A percentile compares a stretch with the other conserved stretches of the same genome.
Evolutionary conservation across 2,113 vertebrate species (phyloP).

Genomic region (Tragelaphus scriptus): DNA sequence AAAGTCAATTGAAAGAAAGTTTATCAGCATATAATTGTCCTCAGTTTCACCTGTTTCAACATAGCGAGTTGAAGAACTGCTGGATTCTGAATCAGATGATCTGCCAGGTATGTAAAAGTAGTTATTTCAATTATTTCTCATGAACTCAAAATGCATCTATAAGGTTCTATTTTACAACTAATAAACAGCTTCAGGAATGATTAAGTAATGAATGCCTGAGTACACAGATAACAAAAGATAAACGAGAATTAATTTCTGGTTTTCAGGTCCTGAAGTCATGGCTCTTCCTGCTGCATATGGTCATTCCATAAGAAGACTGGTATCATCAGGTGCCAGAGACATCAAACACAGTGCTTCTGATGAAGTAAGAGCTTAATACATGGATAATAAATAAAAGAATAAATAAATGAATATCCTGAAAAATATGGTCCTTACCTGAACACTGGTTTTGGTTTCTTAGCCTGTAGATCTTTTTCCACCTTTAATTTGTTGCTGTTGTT

Average conservation of each 20-base stretch:
- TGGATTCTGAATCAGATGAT: neutral
- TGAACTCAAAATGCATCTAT: neutral
- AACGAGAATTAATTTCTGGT: neutral
- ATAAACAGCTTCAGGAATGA: neutral
- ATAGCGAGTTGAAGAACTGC: neutral
- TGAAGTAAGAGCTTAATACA: neutral
- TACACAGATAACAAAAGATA: neutral
- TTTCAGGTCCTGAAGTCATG: neutral
- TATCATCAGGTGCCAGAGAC: neutral
- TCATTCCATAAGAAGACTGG: neutral
- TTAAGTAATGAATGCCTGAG: neutral
- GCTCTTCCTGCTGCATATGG: neutral
- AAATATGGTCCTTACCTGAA: neutral
- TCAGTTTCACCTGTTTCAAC: neutral
- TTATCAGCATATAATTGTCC: neutral
- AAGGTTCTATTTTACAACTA: neutral
- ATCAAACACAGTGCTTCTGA: neutral
- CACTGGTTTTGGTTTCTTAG: neutral
- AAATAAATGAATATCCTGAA: neutral
- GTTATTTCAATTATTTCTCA: neutral
- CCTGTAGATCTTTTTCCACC: neutral
- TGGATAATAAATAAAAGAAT: neutral
- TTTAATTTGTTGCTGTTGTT: neutral
- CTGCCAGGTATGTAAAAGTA: neutral
- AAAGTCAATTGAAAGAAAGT: neutral